These are phyloP conservation scores for Drosophila lacteicornis DNA, from an alignment of 1,140 invertebrate genomes.

Conservation along the genomic window DNA sequence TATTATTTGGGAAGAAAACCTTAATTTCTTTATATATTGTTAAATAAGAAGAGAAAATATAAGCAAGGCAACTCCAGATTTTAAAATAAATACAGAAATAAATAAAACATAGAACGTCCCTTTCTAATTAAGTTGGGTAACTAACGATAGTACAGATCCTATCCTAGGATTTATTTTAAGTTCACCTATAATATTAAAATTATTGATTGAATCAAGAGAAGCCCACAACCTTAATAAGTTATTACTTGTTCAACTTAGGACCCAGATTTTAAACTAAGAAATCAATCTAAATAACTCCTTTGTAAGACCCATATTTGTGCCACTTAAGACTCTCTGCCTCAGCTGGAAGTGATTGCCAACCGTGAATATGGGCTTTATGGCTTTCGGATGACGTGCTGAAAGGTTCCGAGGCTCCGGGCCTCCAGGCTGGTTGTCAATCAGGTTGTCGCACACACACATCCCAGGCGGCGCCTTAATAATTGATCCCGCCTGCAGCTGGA, in stretches of 20 bases:
- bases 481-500: slow-evolving; percentile 51
- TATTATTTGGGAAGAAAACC: too few species aligned
- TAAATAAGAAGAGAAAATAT: neutral
- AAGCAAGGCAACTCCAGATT: neutral
- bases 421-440: slow-evolving; percentile 35
- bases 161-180: too few species aligned
- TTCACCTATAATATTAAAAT: too few species aligned
- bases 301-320: neutral
- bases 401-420: slow-evolving; percentile 6
- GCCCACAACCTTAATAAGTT: too few species aligned
- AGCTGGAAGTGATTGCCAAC: slow-evolving; percentile 22
- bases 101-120: neutral
- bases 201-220: too few species aligned
- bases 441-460: slow-evolving; percentile 37
- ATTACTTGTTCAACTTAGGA: too few species aligned
- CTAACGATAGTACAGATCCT: too few species aligned
- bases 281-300: neutral
- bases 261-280: too few species aligned
- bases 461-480: slow-evolving; percentile 68
- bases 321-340: neutral
- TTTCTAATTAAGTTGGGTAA: neutral
- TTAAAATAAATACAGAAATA: neutral
- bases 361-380: slow-evolving; percentile 29
- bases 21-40: neutral
- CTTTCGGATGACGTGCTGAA: slow-evolving; percentile 39